A percentile compares a stretch with the other conserved stretches of the same genome.
Conservation (phyloP, 2,797 vertebrate species). For the Eulemur mongoz region DNA sequence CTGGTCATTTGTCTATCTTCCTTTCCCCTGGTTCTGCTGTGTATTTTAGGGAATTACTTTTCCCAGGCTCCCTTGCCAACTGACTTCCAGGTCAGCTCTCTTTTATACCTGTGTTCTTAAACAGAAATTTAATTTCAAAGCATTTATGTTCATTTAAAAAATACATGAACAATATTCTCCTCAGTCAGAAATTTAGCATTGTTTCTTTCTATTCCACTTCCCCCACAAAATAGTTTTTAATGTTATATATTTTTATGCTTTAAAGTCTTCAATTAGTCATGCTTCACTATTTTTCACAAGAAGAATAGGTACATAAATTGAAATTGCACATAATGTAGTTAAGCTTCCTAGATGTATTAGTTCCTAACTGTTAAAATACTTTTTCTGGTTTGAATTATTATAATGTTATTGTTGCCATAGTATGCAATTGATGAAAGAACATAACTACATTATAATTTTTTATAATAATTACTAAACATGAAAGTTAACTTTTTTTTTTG, state of each 20-base stretch:
- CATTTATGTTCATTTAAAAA: background rate
- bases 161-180: background rate
- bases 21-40: background rate
- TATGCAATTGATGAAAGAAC: background rate
- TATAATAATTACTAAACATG: background rate
- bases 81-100: background rate
- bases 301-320: background rate
- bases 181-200: background rate
- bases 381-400: constrained; percentile 22
- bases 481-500: background rate
- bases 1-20: background rate
- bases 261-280: constrained; percentile 6
- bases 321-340: constrained; percentile 15
- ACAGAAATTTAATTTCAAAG: background rate
- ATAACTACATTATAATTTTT: constrained; percentile 1
- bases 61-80: background rate
- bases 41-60: background rate
- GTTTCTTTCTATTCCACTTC: background rate
- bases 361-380: constrained; percentile 37
- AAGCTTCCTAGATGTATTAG: background rate
- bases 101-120: background rate
- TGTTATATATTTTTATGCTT: background rate
- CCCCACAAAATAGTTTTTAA: background rate
- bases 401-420: background rate
- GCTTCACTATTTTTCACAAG: background rate